Evolutionary conservation across 1,140 invertebrate species (phyloP).

Genomic region (Ephestia elutella): DNA sequence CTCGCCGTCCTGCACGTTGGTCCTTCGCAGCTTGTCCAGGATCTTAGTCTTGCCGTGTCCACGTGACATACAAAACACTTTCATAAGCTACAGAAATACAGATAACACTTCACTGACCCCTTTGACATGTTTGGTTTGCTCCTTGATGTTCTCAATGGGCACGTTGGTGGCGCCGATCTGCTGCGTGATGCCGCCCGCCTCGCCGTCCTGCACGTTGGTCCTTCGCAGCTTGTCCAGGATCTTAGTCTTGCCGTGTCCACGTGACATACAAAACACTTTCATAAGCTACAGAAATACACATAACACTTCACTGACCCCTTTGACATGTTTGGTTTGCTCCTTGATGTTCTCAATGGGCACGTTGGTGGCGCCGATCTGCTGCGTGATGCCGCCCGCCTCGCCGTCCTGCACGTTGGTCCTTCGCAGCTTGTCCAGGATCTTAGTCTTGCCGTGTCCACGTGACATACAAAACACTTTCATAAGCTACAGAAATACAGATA

Average conservation of each 20-base stretch:
- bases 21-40: constrained; percentile 94
- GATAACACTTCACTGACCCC: too few relatives aligned
- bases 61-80: constrained; percentile 99
- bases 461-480: constrained; percentile 98
- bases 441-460: constrained; percentile 99
- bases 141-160: constrained; percentile 94
- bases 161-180: constrained; percentile 99
- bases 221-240: constrained; percentile 97
- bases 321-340: constrained; percentile 87
- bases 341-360: constrained; percentile 97
- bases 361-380: constrained; percentile 99
- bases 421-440: constrained; percentile 97
- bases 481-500: too few relatives aligned
- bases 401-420: constrained; percentile 98
- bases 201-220: constrained; percentile 98
- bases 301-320: too few relatives aligned
- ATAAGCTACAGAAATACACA: too few relatives aligned
- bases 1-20: constrained; percentile 98
- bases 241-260: constrained; percentile 99
- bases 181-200: constrained; percentile 99
- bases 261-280: constrained; percentile 99
- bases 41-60: constrained; percentile 99
- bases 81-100: too few relatives aligned
- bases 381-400: constrained; percentile 99
- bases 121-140: constrained; percentile 94